Percentiles rank a stretch among this genome's conserved stretches.
phyloP scores from a whole-genome alignment of 1,140 invertebrate species.

The Drosophila oshimai region DNA sequence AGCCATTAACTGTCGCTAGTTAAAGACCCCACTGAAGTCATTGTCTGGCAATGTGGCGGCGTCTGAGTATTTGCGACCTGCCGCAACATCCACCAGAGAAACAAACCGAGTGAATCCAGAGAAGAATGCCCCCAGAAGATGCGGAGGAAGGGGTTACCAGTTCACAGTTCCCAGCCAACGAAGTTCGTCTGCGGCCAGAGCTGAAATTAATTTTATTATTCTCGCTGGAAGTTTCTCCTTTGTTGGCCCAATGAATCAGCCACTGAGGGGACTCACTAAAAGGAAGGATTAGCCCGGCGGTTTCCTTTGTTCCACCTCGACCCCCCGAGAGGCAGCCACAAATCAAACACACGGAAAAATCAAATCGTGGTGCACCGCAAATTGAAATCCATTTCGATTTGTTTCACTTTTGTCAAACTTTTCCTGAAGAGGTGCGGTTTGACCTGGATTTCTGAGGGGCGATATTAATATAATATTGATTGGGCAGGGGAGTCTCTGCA shows the following conservation, averaged over 20 bases:
- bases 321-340: conserved; percentile 4
- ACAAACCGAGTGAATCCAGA: conserved; percentile 3
- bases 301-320: neutral
- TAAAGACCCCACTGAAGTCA: conserved; percentile 21
- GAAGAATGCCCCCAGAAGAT: conserved; percentile 36
- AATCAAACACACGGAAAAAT: conserved; percentile 22
- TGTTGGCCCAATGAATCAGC: conserved; percentile 4
- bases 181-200: conserved; percentile 38
- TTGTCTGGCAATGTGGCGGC: conserved; percentile 51
- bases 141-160: neutral
- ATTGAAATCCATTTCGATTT: conserved; percentile 21
- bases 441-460: neutral
- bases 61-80: conserved; percentile 56
- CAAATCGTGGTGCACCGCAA: conserved; percentile 14
- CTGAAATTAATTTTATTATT: conserved; percentile 71
- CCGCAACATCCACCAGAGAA: conserved; percentile 21
- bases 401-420: neutral
- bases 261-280: neutral
- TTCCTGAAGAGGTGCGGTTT: neutral
- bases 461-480: neutral
- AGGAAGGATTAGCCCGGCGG: conserved; percentile 6
- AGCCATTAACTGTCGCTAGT: neutral
- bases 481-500: neutral
- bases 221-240: conserved; percentile 32
- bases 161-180: neutral